Base-by-base conservation (phyloP, 2,113 vertebrate species). In the Mungos mungo region DNA sequence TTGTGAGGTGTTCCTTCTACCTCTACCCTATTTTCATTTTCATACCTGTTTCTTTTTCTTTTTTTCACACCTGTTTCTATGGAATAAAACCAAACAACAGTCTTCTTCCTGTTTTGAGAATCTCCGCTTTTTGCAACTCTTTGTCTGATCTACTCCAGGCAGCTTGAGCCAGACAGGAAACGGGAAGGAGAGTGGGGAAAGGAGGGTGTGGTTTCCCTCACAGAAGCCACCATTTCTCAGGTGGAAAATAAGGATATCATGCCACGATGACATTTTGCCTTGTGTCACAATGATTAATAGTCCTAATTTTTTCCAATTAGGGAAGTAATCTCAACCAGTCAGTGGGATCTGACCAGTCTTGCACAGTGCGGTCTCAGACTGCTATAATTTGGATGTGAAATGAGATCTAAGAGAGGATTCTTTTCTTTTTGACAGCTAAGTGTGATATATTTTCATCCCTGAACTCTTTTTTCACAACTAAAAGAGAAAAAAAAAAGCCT, bases 221-320 rank as follows among this genome's bases (percentile, higher is more conserved):
- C 2, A 8, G 60, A 83, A 41, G 80, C 77, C 57, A 95, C 93
- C 93, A 84, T 95, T 96, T 96, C 88, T 98, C 65, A 87, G 98
- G 93, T 96, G 7, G n/a, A 93, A 98, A 98, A 95, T 98, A 96
- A 96, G 81, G 84, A 94, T 87, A 91, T 60, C 27, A 95, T 93
- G 79, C 92, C 97, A 68, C 31, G 87, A 69, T 97, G 95, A 68
- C 1, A 98, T 97, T 98, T 95, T 93, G 88, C 88, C 63, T 97
- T 89, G 45, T 96, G 94, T 97, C 98, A 97, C 77, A 94, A 98
- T 98, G 97, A 98, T 97, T 96, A 98, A 97, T 77, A 93, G 92
- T 84, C 52, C 35, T 95, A 31, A 86, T 96, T 94, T 96, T 93
- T 98, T 68, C 97, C 97, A 93, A 74, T 97, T 85, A 96, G 54